phyloP scores from a whole-genome alignment of 2,888 invertebrate genomes.

The Eretmocerus hayati region DNA sequence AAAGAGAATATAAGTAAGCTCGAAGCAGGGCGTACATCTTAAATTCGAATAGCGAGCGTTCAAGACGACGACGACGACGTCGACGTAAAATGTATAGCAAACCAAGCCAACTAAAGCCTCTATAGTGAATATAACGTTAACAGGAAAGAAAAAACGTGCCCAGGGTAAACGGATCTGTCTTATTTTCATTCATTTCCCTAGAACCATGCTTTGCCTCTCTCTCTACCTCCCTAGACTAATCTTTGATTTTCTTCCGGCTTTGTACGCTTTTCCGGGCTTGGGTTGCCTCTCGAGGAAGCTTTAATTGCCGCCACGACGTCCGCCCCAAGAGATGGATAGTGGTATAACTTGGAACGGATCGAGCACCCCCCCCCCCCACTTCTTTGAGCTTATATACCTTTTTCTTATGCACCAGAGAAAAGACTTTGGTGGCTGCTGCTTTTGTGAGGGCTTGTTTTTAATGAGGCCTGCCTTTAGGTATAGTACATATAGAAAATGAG shows the following conservation, averaged over 20 bases:
- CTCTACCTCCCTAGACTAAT: slow-evolving; percentile 1
- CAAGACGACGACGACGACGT: too few species aligned
- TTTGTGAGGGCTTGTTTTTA: slow-evolving; percentile 5
- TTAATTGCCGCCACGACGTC: slow-evolving; percentile 12
- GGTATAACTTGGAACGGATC: too few species aligned
- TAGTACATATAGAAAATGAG: too few species aligned
- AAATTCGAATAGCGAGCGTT: too few species aligned
- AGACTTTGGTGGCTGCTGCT: background rate
- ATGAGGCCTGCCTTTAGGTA: background rate
- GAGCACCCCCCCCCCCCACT: too few species aligned
- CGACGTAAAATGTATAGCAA: too few species aligned
- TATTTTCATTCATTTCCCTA: slow-evolving; percentile 10
- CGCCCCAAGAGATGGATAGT: slow-evolving; percentile 2
- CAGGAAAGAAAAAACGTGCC: background rate
- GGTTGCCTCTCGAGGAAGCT: slow-evolving; percentile 2
- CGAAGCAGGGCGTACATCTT: too few species aligned
- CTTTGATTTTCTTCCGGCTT: slow-evolving; percentile 18
- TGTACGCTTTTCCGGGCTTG: slow-evolving; percentile 1
- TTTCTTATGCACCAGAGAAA: background rate
- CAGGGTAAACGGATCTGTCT: background rate
- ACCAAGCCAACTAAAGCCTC: too few species aligned
- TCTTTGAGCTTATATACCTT: background rate
- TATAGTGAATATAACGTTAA: too few species aligned
- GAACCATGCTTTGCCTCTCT: background rate
- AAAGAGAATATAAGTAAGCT: too few species aligned